These are phyloP conservation scores for Tolypeutes matacus DNA, from an alignment of 2,797 vertebrate species.

Conservation along the genomic window DNA sequence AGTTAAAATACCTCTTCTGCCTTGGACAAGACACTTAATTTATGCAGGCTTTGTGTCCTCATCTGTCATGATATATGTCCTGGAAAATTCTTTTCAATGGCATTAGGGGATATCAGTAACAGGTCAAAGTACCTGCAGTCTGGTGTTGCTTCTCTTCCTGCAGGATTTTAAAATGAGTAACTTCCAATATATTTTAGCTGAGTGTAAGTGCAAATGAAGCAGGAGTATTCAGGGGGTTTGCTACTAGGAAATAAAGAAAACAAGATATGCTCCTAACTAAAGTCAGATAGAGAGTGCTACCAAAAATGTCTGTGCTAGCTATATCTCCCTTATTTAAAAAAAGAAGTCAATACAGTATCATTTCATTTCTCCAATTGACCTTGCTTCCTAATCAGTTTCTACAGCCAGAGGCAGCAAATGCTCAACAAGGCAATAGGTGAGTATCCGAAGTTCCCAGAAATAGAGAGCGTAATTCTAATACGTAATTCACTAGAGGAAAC, in stretches of 20 bases:
- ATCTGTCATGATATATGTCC: not conserved
- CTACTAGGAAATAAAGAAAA: slow-evolving; percentile 58
- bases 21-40: not conserved
- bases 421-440: slow-evolving; percentile 70
- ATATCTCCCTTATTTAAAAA: slow-evolving; percentile 18
- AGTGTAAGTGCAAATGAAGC: slow-evolving; percentile 33
- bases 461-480: slow-evolving; percentile 71
- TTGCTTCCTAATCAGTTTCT: slow-evolving; percentile 77
- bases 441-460: slow-evolving; percentile 62
- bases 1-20: not conserved
- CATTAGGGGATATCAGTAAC: not conserved
- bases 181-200: not conserved
- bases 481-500: slow-evolving; percentile 65
- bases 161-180: not conserved
- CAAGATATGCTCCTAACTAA: slow-evolving; percentile 21
- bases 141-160: not conserved
- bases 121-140: not conserved
- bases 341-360: slow-evolving; percentile 76
- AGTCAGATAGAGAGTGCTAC: slow-evolving; percentile 15
- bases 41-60: not conserved
- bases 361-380: slow-evolving; percentile 71
- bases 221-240: not conserved
- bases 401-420: slow-evolving; percentile 64
- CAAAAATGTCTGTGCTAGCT: slow-evolving; percentile 34
- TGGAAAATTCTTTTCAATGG: not conserved